Evolutionary conservation across 2,113 vertebrate species (phyloP).

Genomic region (Tauraco erythrolophus): DNA sequence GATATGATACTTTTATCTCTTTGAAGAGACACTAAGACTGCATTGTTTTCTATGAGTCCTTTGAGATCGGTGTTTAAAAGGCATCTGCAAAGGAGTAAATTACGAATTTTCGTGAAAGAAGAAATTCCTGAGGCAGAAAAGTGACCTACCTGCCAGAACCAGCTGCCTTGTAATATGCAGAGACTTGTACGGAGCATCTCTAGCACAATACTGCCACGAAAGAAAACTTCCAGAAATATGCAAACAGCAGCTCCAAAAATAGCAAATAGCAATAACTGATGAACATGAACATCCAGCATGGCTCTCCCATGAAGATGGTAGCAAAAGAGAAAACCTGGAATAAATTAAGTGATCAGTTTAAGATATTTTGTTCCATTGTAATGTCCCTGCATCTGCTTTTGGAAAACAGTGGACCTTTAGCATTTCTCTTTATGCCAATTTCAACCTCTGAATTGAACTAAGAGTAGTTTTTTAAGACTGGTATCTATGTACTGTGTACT

Average conservation of each 20-base stretch:
- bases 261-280: conserved; percentile 86
- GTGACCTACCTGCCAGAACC: conserved; percentile 93
- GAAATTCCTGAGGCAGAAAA: neutral
- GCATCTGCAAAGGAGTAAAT: neutral
- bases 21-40: neutral
- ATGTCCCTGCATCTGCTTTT: neutral
- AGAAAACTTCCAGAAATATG: conserved; percentile 88
- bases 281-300: conserved; percentile 88
- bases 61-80: neutral
- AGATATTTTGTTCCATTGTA: neutral
- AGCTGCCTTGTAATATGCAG: conserved; percentile 89
- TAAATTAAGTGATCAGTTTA: neutral
- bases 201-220: conserved; percentile 84
- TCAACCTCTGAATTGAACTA: neutral
- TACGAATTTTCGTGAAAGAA: neutral
- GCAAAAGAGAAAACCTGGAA: conserved; percentile 90
- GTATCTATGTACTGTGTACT: neutral
- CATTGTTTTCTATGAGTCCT: neutral
- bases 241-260: conserved; percentile 79
- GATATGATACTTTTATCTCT: neutral
- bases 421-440: neutral
- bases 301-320: conserved; percentile 91
- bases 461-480: neutral
- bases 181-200: conserved; percentile 88
- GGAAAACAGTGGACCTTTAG: neutral